A percentile compares a stretch with the other conserved stretches of the same genome.
Evolutionary conservation across 1,140 invertebrate genomes (phyloP).

Genomic region (Pararge aegeria): DNA sequence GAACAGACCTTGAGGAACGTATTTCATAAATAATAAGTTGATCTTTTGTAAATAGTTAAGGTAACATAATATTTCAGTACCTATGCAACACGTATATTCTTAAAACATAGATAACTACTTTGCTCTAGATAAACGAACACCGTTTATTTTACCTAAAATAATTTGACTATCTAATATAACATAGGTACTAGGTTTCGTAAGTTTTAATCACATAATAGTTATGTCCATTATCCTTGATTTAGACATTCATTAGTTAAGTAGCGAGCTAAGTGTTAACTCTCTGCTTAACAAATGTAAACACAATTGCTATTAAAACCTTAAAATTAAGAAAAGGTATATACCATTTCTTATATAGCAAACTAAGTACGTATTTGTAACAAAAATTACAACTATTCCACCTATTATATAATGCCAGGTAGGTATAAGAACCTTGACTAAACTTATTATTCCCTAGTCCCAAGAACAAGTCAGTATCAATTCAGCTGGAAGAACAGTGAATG

Average conservation of each 20-base stretch:
- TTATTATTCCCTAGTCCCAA: neutral
- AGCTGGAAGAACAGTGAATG: slow-evolving; percentile 25
- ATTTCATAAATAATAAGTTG: neutral
- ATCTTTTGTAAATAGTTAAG: neutral
- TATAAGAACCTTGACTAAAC: neutral
- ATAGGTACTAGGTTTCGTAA: neutral
- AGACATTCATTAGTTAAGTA: neutral
- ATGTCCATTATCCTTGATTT: neutral
- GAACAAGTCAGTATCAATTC: neutral
- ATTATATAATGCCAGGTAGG: neutral
- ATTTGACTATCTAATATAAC: neutral
- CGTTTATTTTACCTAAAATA: neutral
- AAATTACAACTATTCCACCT: too few species aligned
- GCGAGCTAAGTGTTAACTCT: neutral
- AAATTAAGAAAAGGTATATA: too few species aligned
- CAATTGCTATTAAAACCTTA: too few species aligned
- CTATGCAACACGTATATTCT: too few species aligned
- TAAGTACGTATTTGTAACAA: too few species aligned
- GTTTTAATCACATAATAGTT: neutral
- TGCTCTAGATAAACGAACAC: too few species aligned
- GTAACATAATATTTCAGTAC: too few species aligned
- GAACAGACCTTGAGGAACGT: slow-evolving; percentile 9
- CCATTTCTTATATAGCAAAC: too few species aligned
- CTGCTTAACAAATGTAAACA: too few species aligned
- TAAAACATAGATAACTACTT: too few species aligned